Percentiles rank a stretch among this genome's conserved stretches.
phyloP scores from a whole-genome alignment of 1,140 invertebrate species.

The Ceratina japonica region DNA sequence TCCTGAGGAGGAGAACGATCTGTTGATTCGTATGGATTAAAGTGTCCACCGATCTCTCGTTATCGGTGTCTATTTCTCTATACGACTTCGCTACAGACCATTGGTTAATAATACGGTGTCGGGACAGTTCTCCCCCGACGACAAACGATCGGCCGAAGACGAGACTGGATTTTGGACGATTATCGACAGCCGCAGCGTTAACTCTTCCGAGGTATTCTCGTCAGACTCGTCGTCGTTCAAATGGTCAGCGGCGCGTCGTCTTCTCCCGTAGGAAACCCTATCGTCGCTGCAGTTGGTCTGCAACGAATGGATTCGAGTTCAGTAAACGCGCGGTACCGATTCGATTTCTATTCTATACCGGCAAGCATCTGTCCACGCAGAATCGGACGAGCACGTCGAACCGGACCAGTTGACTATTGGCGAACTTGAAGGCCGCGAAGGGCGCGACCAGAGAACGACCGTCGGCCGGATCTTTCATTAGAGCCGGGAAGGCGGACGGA shows the following conservation, averaged over 20 bases:
- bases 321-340: too few species aligned
- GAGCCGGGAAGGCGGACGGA: slow-evolving; percentile 78
- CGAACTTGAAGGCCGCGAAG: slow-evolving; percentile 87
- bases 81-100: too few species aligned
- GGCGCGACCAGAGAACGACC: slow-evolving; percentile 78
- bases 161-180: slow-evolving; percentile 71
- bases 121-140: slow-evolving; percentile 57
- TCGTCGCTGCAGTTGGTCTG: slow-evolving; percentile 70
- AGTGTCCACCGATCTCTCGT: slow-evolving; percentile 37
- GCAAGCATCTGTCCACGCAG: slow-evolving; percentile 82
- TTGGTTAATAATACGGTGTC: slow-evolving; percentile 69
- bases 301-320: background rate
- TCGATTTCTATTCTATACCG: slow-evolving; percentile 74
- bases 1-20: slow-evolving; percentile 54
- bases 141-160: slow-evolving; percentile 63
- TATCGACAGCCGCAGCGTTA: slow-evolving; percentile 74
- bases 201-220: slow-evolving; percentile 64
- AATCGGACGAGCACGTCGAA: slow-evolving; percentile 86
- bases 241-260: slow-evolving; percentile 29
- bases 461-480: slow-evolving; percentile 72
- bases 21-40: too few species aligned
- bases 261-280: slow-evolving; percentile 69
- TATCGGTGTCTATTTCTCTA: background rate
- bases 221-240: slow-evolving; percentile 15
- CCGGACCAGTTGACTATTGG: slow-evolving; percentile 83